These are phyloP conservation scores for Atopsyche davidsoni DNA, from an alignment of 1,140 invertebrate species.

Conservation along the genomic window DNA sequence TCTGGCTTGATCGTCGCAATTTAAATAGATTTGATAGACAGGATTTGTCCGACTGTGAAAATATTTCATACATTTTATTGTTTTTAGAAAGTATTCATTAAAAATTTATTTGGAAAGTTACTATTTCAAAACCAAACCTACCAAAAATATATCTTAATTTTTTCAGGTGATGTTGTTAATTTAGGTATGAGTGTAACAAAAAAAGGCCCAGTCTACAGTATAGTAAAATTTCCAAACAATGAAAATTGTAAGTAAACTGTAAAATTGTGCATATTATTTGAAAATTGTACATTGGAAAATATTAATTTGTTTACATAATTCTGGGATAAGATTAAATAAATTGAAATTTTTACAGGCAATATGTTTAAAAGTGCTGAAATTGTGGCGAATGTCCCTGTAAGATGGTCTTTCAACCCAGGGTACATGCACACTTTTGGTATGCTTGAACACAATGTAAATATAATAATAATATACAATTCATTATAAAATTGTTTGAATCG, in stretches of 20 bases:
- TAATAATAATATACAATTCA: background rate
- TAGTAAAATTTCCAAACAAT: constrained; percentile 62
- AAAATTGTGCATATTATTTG: background rate
- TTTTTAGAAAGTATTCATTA: too few species aligned
- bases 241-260: constrained; percentile 39
- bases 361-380: constrained; percentile 67
- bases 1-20: too few species aligned
- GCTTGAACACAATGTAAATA: background rate
- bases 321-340: too few species aligned
- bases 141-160: too few species aligned
- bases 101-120: too few species aligned
- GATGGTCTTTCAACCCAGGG: constrained; percentile 69
- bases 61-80: too few species aligned
- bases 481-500: background rate
- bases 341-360: constrained; percentile 37
- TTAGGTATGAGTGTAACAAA: constrained; percentile 64
- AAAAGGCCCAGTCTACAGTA: constrained; percentile 60
- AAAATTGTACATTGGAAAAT: background rate
- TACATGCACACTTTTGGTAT: constrained; percentile 87
- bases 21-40: too few species aligned
- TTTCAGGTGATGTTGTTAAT: constrained; percentile 65
- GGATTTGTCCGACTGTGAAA: too few species aligned
- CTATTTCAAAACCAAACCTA: too few species aligned
- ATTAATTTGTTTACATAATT: background rate
- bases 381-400: constrained; percentile 62